Evolutionary conservation across 2,113 vertebrate genomes (phyloP), one percentile per base, ranked within the genome.

Genomic region (Eublepharis macularius): DNA sequence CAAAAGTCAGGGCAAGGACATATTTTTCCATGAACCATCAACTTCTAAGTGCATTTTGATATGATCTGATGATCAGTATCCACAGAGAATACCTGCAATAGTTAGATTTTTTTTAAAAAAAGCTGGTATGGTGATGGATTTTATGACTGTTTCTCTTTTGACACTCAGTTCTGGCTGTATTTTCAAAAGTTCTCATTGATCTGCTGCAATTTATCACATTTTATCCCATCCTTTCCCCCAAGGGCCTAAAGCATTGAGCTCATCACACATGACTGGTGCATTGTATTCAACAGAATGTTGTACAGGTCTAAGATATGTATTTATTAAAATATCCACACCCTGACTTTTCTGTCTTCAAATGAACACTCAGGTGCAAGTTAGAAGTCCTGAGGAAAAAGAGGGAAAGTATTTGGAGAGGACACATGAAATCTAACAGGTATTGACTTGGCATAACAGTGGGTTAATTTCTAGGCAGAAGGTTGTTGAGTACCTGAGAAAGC

Each of bases 21-120:
- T 89, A 60, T 81, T 83, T 88, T 89, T 78, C 7, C 49, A 76
- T 43, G 32, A 85, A 80, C 66, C 86, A 81, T 86, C 87, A 88
- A n/a, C n/a, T n/a, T 74, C 66, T 29, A 78, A 29, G 0, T 0
- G 84, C 14, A 54, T 88, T 93, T 87, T 82, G 63, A 21, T 76
- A 51, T 2, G 36, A 88, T 32, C 36, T 88, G 65, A 78, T 32
- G 26, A 80, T 73, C 76, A 81, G 29, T 8, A 11, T 19, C 39
- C n/a, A 13, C 70, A 60, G 43, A 82, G 36, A 19, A 2, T 84
- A 66, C 49, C 21, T 0, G 0, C 13, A 0, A 6, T 65, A 36
- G 29, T 39, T 41, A 76, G 26, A 32, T 12, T 12, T 16, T 19
- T 19, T 41, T 32, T 87, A 34, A 84, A 51, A 26, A 49, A 45